Percentiles rank a stretch among this genome's conserved stretches.
Conservation (phyloP, 2,888 invertebrate genomes). For the Scotopteryx bipunctaria region DNA sequence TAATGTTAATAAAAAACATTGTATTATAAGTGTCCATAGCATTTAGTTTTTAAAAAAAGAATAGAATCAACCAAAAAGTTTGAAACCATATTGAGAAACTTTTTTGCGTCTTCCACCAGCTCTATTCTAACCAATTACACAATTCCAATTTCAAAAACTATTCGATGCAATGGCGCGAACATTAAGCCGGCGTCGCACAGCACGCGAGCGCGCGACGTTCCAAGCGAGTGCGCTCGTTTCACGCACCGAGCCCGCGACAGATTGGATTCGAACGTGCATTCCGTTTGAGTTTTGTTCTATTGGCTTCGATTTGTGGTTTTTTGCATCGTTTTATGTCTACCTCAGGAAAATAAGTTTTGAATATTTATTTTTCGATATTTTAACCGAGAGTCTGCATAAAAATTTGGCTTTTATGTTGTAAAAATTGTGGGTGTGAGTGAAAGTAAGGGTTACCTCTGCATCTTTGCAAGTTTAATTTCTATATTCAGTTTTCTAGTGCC, state of each 20-base stretch:
- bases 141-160: slow-evolving; percentile 21
- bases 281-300: slow-evolving; percentile 35
- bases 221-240: slow-evolving; percentile 15
- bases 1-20: no score
- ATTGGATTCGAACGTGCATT: slow-evolving; percentile 31
- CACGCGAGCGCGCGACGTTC: slow-evolving; percentile 19
- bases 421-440: neutral
- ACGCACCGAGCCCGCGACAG: slow-evolving; percentile 27
- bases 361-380: slow-evolving; percentile 23
- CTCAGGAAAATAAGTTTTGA: slow-evolving; percentile 15
- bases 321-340: slow-evolving; percentile 32
- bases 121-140: slow-evolving; percentile 6
- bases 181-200: slow-evolving; percentile 19
- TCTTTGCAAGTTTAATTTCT: no score
- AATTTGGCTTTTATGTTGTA: neutral
- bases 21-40: no score
- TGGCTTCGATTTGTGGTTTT: slow-evolving; percentile 26
- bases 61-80: neutral
- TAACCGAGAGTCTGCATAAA: neutral
- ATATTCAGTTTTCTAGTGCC: neutral
- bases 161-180: slow-evolving; percentile 11
- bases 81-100: neutral
- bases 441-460: neutral
- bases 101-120: neutral
- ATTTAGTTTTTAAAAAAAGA: no score